phyloP scores from a whole-genome alignment of 2,113 vertebrate species.

The Ageneiosus marmoratus region DNA sequence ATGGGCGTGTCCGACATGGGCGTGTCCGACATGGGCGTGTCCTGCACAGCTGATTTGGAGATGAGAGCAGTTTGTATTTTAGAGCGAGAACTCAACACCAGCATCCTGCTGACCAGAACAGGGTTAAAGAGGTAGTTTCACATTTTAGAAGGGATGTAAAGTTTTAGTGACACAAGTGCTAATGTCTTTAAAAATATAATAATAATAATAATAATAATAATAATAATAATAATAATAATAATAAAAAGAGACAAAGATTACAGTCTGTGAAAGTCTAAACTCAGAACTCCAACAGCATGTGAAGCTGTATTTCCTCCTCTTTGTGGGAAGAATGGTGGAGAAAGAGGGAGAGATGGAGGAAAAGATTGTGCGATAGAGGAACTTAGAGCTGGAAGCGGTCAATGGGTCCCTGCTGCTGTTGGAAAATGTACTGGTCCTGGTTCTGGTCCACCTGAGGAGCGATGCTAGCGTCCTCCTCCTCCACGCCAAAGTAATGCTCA shows the following conservation, averaged over 20 bases:
- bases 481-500: constrained; percentile 86
- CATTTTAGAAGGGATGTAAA: constrained; percentile 62
- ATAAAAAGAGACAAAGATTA: background rate
- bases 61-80: constrained; percentile 21
- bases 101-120: constrained; percentile 49
- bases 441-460: constrained; percentile 88
- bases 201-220: constrained; percentile 40
- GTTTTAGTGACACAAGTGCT: constrained; percentile 52
- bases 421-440: constrained; percentile 89
- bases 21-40: background rate
- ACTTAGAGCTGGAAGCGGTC: constrained; percentile 87
- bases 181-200: constrained; percentile 47
- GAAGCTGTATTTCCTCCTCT: background rate
- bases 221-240: constrained; percentile 33
- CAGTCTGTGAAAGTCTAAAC: constrained; percentile 13
- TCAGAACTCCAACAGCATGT: background rate
- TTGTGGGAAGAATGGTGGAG: background rate
- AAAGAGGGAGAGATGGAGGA: constrained; percentile 9
- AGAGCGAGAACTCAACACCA: constrained; percentile 21
- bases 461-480: constrained; percentile 86
- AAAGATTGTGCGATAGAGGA: constrained; percentile 10
- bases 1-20: background rate
- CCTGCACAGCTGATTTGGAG: background rate
- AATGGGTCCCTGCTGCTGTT: constrained; percentile 87
- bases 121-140: constrained; percentile 66